Evolutionary conservation across 1,140 invertebrate genomes (phyloP), one percentile per base, ranked within the genome.

Genomic region (Andricus grossulariae): DNA sequence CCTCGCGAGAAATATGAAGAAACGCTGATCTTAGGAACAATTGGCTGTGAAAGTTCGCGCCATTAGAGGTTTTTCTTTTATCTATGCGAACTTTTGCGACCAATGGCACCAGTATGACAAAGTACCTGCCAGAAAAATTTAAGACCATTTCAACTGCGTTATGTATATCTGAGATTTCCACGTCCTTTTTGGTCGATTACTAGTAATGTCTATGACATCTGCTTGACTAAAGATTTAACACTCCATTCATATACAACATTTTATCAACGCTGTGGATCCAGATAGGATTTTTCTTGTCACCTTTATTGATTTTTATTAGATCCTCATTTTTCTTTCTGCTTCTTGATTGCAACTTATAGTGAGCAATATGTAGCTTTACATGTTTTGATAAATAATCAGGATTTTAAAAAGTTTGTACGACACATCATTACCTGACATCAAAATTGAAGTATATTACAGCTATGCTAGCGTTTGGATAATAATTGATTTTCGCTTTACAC

Each of bases 41-140:
- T 66, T 39, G 60, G 60, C 25, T 66, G 25, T 7, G 25, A 66
- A 66, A 66, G 21, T 66, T 66, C 21, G 60, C 60, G 15, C 60
- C 15, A 32, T 66, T 5, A 32, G 16, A 66, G 25, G 4, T 19
- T 18, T 54, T 54, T 18, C n/a, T 54, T 54, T 54, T 18, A 54
- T 54, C 52, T 54, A 54, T 10, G 18, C 52, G 52, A 54, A 54
- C 52, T 54, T 54, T 54, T 16, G 52, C 11, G 52, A 19, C 52
- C 52, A 54, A 54, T 18, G 52, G 16, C 51, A 54, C 16, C 21
- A 2, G 18, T 55, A 55, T 55, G 54, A 55, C 8, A 55, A 55
- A 55, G 54, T 55, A 55, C 18, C 18, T 19, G 54, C 21, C 10
- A 19, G 54, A 55, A 25, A 55, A 55, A 55, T 12, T 25, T 55